phyloP scores from a whole-genome alignment of 2,113 vertebrate species.

The Gopherus flavomarginatus region DNA sequence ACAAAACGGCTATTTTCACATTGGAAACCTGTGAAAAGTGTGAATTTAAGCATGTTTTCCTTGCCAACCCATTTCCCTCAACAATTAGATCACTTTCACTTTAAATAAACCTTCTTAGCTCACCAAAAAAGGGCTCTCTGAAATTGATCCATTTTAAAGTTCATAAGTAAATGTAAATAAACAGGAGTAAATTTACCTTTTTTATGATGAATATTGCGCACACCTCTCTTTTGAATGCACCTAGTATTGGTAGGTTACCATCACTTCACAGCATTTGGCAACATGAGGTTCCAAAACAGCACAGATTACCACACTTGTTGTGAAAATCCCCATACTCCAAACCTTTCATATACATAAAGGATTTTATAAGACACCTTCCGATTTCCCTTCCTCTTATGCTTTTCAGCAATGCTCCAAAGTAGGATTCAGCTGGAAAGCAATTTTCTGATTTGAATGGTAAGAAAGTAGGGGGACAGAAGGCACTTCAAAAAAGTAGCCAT shows the following conservation, averaged over 20 bases:
- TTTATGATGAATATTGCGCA: neutral
- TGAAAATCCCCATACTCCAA: neutral
- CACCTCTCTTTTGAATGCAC: neutral
- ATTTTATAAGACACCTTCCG: neutral
- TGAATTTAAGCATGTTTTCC: neutral
- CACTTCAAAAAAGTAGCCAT: too few species aligned
- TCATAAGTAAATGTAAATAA: neutral
- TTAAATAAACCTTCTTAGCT: neutral
- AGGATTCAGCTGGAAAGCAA: neutral
- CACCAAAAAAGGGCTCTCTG: neutral
- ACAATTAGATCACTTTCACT: neutral
- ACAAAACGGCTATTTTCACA: neutral
- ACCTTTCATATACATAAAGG: neutral
- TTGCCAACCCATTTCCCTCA: neutral
- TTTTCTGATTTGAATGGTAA: neutral
- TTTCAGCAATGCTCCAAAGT: neutral
- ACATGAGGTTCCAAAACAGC: neutral
- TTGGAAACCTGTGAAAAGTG: neutral
- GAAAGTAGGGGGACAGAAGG: neutral
- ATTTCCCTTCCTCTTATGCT: neutral
- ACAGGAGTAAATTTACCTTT: neutral
- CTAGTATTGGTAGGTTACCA: neutral
- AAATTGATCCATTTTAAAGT: neutral
- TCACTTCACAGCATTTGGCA: neutral
- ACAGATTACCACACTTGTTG: accelerated